phyloP scores from a whole-genome alignment of 1,140 invertebrate species.

The Mercenaria mercenaria region DNA sequence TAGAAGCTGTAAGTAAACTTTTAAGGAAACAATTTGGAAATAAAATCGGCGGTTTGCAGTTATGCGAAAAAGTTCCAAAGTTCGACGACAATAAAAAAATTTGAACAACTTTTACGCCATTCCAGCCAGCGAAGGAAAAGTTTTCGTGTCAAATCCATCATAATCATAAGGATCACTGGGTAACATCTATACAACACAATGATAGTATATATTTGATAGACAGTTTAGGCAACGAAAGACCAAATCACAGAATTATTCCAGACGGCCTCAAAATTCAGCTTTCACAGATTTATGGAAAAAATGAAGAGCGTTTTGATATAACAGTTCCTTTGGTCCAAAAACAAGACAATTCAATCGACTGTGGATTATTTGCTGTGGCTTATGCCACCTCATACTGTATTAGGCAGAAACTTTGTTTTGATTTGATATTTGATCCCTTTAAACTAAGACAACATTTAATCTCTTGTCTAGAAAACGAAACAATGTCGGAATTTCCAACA shows the following conservation, averaged over 20 bases:
- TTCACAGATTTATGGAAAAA: constrained; percentile 31
- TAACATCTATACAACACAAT: background rate
- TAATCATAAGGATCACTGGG: constrained; percentile 29
- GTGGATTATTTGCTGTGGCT: constrained; percentile 10
- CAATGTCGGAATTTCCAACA: constrained; percentile 8
- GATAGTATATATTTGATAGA: constrained; percentile 12
- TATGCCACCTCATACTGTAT: background rate
- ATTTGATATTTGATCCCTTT: background rate
- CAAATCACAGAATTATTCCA: background rate
- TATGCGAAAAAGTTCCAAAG: background rate
- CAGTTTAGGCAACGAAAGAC: constrained; percentile 7
- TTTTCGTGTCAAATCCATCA: constrained; percentile 7
- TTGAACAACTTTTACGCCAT: background rate
- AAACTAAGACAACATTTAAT: constrained; percentile 26
- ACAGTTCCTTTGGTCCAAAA: constrained; percentile 10
- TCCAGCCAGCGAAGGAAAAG: background rate
- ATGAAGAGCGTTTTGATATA: background rate
- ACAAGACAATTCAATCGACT: constrained; percentile 16
- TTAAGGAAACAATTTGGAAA: constrained; percentile 4
- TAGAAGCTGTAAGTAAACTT: constrained; percentile 10
- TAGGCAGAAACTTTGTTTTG: background rate
- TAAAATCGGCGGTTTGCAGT: background rate
- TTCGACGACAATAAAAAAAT: constrained; percentile 1
- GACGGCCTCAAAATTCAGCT: background rate
- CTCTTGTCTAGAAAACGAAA: constrained; percentile 12